These are phyloP conservation scores for Tipula lateralis DNA, from an alignment of 2,888 invertebrate species.

Conservation along the genomic window DNA sequence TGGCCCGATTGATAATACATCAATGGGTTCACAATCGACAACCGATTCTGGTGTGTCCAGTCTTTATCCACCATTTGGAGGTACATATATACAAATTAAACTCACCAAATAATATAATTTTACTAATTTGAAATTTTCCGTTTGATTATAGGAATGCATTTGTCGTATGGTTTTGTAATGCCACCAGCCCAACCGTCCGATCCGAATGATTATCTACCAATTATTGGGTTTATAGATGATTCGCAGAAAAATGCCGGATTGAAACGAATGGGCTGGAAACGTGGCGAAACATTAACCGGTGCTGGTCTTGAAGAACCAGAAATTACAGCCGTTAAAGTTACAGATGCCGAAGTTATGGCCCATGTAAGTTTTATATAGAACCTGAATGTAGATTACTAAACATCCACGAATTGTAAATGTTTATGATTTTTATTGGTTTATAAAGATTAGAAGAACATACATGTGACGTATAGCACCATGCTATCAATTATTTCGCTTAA, in stretches of 20 bases:
- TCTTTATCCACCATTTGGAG: background rate
- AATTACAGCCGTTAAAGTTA: constrained; percentile 9
- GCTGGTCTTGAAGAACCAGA: constrained; percentile 24
- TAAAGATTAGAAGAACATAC: background rate
- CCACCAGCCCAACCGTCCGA: background rate
- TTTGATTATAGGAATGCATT: background rate
- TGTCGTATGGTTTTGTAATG: constrained; percentile 29
- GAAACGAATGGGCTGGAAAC: background rate
- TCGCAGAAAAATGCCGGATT: background rate
- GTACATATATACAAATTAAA: background rate
- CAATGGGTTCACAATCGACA: background rate
- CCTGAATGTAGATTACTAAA: background rate
- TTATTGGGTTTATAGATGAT: constrained; percentile 29
- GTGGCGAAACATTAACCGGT: background rate
- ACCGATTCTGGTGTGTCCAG: constrained; percentile 2
- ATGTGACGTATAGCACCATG: background rate
- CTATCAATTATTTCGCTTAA: background rate
- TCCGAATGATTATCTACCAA: background rate
- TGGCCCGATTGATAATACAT: background rate
- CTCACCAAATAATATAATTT: too few relatives aligned
- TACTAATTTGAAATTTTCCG: background rate
- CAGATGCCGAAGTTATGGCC: constrained; percentile 19
- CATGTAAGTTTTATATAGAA: background rate
- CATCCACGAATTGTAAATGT: background rate
- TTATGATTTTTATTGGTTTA: background rate